phyloP scores from a whole-genome alignment of 2,113 vertebrate genomes.

The Pseudorectes ferrugineus region DNA sequence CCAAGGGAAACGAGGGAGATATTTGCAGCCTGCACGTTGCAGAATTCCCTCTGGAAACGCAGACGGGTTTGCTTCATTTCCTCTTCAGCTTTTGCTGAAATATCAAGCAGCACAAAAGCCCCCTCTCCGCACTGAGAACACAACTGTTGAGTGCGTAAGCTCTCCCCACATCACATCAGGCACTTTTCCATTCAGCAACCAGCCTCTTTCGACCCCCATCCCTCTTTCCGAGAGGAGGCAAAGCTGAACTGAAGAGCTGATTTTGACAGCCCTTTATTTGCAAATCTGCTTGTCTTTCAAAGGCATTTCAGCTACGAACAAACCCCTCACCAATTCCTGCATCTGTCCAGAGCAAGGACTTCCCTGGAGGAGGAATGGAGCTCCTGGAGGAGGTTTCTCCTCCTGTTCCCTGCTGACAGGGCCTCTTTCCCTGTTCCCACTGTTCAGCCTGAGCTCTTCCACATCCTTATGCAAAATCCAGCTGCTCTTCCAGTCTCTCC shows the following conservation, averaged over 20 bases:
- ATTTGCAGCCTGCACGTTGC: not conserved
- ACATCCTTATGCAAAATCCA: not conserved
- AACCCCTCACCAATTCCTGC: not conserved
- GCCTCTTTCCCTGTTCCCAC: conserved; percentile 12
- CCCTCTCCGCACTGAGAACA: not conserved
- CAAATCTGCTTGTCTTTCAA: not conserved
- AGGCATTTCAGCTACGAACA: not conserved
- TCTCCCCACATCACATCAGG: not conserved
- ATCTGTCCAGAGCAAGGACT: not conserved
- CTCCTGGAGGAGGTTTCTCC: not conserved
- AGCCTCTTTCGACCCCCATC: not conserved
- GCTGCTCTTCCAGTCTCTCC: not conserved
- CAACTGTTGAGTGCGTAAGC: conserved; percentile 33
- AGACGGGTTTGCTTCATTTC: conserved; percentile 42
- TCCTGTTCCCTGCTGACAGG: not conserved
- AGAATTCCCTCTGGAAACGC: not conserved
- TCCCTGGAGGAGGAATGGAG: not conserved
- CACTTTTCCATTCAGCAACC: not conserved
- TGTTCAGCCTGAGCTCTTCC: not conserved
- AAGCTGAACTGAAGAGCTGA: not conserved
- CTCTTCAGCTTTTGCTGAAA: conserved; percentile 48
- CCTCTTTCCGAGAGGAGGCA: not conserved
- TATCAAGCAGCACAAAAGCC: not conserved
- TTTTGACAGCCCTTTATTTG: not conserved
- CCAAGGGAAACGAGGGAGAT: not conserved